phyloP scores from a whole-genome alignment of 2,797 vertebrate species.

The Argentina silus region DNA sequence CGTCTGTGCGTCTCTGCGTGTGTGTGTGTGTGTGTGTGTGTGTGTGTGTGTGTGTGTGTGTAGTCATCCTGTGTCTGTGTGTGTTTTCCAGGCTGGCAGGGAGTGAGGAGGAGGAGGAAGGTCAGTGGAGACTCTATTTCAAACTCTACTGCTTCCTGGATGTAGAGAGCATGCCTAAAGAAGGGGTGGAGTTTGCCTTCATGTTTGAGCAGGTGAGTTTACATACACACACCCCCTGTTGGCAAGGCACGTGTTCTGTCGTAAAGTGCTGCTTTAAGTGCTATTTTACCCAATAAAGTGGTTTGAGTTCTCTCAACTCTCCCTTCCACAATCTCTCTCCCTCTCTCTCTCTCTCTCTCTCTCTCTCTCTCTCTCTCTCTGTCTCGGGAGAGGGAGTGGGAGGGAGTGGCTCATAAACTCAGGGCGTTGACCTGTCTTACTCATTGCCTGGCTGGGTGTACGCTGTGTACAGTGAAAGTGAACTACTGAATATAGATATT shows the following conservation, averaged over 20 bases:
- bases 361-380: neutral
- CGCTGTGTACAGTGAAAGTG: too few species aligned
- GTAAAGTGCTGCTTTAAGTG: neutral
- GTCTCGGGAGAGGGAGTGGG: too few species aligned
- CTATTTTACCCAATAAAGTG: too few species aligned
- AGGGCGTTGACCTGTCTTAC: too few species aligned
- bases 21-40: neutral
- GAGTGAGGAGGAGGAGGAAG: conserved; percentile 87
- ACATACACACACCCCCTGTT: too few species aligned
- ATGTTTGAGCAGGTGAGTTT: conserved; percentile 92
- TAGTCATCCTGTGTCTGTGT: neutral
- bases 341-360: neutral
- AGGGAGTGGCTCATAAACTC: too few species aligned
- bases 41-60: conserved; percentile 5
- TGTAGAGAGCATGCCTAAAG: conserved; percentile 90
- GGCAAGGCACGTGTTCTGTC: too few species aligned
- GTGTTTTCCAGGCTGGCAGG: conserved; percentile 79
- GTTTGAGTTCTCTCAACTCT: neutral
- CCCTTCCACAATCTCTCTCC: neutral
- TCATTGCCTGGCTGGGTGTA: too few species aligned
- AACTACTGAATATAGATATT: too few species aligned
- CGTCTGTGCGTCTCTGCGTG: neutral
- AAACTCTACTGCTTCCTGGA: conserved; percentile 96
- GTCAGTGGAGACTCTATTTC: conserved; percentile 92
- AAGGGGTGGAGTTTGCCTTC: conserved; percentile 94